Conservation (phyloP, 2,113 vertebrate species). For the Melanocharis versteri region DNA sequence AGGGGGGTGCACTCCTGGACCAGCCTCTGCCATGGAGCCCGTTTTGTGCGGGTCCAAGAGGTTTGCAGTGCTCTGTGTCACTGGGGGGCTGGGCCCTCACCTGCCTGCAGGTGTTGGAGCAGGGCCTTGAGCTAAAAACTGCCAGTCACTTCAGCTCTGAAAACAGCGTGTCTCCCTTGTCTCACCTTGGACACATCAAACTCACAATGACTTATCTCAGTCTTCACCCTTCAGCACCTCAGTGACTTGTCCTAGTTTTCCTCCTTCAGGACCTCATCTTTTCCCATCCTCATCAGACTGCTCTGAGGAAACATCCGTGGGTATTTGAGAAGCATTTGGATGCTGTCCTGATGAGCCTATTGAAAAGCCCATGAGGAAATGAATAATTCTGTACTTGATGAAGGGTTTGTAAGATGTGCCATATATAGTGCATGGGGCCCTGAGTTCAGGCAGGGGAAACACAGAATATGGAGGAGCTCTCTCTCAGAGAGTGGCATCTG, state of each 20-base stretch:
- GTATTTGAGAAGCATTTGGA: not conserved
- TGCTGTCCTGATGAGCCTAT: not conserved
- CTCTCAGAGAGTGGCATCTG: not conserved
- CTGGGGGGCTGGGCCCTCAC: not conserved
- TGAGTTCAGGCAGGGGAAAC: not conserved
- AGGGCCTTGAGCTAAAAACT: not conserved
- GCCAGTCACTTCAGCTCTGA: not conserved
- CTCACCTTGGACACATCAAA: not conserved
- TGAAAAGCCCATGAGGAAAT: not conserved
- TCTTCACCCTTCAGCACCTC: not conserved
- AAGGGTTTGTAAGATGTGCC: not conserved
- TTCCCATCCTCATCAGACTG: not conserved
- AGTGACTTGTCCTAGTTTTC: not conserved
- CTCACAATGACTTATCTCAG: fast-evolving
- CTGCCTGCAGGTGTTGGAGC: not conserved
- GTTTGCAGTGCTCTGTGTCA: not conserved
- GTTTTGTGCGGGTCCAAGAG: not conserved
- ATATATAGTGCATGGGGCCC: not conserved
- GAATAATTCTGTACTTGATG: not conserved
- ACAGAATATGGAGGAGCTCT: not conserved
- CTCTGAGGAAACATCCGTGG: not conserved
- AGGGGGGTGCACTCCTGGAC: not conserved
- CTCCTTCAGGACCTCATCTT: not conserved
- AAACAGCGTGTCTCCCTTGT: fast-evolving
- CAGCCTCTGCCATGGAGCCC: not conserved